Percentiles rank a stretch among this genome's conserved stretches.
These are phyloP conservation scores for Oryzias woworae DNA, from an alignment of 2,113 vertebrate genomes.

Conservation along the genomic window DNA sequence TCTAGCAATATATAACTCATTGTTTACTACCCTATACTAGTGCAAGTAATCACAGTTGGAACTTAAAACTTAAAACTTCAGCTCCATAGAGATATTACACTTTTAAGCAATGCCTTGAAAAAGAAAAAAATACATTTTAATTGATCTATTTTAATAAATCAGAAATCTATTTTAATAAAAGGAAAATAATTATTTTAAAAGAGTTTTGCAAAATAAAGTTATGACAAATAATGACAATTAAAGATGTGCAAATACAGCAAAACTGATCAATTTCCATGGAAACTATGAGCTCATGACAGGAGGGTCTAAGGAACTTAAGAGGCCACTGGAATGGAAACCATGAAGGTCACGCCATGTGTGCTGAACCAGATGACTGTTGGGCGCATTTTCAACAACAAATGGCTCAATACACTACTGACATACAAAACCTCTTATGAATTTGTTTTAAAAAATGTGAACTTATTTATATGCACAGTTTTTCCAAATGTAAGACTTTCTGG, in stretches of 20 bases:
- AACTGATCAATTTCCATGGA: conserved; percentile 43
- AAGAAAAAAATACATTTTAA: too few species aligned
- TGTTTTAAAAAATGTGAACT: not conserved
- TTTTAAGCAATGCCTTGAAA: too few species aligned
- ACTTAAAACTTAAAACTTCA: too few species aligned
- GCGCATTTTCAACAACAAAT: conserved; percentile 50
- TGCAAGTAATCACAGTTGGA: too few species aligned
- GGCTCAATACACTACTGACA: conserved; percentile 33
- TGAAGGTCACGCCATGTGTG: conserved; percentile 28
- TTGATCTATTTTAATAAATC: too few species aligned
- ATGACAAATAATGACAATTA: not conserved
- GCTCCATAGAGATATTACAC: too few species aligned
- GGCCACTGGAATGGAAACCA: conserved; percentile 39
- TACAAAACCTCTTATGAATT: conserved; percentile 4
- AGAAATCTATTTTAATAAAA: too few species aligned
- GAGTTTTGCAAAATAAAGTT: not conserved
- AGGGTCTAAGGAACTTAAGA: conserved; percentile 38
- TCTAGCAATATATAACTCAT: too few species aligned
- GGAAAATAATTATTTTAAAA: too few species aligned
- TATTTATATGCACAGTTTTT: not conserved
- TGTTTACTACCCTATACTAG: too few species aligned
- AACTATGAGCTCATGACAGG: conserved; percentile 44
- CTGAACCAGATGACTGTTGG: conserved; percentile 28
- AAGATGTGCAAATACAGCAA: conserved; percentile 4
- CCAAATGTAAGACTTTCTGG: not conserved